These are phyloP conservation scores for Turnix velox DNA, from an alignment of 2,113 vertebrate species.

Conservation along the genomic window DNA sequence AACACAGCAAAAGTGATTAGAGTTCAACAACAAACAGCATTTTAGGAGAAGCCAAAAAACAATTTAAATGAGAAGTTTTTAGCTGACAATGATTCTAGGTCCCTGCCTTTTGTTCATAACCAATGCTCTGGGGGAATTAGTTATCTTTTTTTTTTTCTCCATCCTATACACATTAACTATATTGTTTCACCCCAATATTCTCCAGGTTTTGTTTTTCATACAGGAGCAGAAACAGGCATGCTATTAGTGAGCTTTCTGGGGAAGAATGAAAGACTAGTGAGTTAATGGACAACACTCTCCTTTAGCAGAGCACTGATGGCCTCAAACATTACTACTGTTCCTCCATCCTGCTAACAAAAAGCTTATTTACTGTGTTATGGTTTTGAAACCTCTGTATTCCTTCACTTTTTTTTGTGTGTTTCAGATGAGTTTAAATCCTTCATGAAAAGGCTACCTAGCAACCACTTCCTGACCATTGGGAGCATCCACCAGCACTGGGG, in stretches of 20 bases:
- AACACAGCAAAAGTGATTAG: background rate
- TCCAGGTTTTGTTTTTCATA: background rate
- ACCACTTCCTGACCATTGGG: slow-evolving; percentile 95
- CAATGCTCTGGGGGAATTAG: background rate
- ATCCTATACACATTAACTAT: background rate
- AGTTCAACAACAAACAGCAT: background rate
- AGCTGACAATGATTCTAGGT: background rate
- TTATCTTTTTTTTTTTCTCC: background rate
- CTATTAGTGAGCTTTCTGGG: background rate
- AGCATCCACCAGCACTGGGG: slow-evolving; percentile 98
- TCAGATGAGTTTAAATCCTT: slow-evolving; percentile 98
- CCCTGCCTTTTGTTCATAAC: background rate
- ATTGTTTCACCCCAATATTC: background rate
- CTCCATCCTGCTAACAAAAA: background rate
- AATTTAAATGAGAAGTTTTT: slow-evolving; percentile 9
- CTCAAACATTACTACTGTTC: background rate
- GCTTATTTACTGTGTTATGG: accelerated
- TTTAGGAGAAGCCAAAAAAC: slow-evolving; percentile 13
- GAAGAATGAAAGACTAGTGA: background rate
- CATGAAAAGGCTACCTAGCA: slow-evolving; percentile 94
- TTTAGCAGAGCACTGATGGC: background rate
- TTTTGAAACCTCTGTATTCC: background rate
- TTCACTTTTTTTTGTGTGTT: background rate
- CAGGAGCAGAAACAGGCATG: background rate
- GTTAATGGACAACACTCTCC: background rate